Percentiles rank a stretch among this genome's conserved stretches.
phyloP scores from a whole-genome alignment of 2,113 vertebrate species.

The Chaetops frenatus region DNA sequence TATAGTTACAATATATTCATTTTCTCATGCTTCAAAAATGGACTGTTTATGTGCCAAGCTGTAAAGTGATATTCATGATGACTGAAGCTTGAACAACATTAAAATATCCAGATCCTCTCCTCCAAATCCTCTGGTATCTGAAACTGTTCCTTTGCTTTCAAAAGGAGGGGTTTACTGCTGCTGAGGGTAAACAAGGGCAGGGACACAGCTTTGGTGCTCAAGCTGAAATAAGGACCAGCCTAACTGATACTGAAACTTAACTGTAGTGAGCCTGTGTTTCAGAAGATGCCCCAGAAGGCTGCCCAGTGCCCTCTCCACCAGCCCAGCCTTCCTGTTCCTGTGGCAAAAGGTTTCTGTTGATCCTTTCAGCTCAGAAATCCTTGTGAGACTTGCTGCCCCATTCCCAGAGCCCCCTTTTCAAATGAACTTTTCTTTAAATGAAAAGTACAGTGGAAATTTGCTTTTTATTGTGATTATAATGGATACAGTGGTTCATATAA shows the following conservation, averaged over 20 bases:
- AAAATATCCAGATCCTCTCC: constrained; percentile 36
- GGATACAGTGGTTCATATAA: background rate
- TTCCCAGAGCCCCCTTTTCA: background rate
- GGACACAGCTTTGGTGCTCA: background rate
- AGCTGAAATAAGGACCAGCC: background rate
- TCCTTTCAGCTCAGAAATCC: background rate
- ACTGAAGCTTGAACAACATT: constrained; percentile 48
- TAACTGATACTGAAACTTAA: background rate
- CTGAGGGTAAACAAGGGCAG: background rate
- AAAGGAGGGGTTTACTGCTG: background rate
- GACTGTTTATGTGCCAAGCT: constrained; percentile 4
- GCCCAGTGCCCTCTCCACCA: background rate
- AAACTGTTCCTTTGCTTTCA: constrained; percentile 1
- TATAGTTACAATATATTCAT: constrained; percentile 31
- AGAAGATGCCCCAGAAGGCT: background rate
- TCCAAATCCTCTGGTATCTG: constrained; percentile 13
- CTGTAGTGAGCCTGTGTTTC: background rate
- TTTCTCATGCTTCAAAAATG: constrained; percentile 49
- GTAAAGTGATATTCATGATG: constrained; percentile 59
- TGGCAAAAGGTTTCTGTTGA: background rate
- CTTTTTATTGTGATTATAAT: background rate
- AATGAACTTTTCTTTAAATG: background rate
- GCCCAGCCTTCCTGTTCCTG: background rate
- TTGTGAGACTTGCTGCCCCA: background rate
- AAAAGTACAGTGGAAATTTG: background rate